Evolutionary conservation across 2,888 invertebrate species (phyloP).

Genomic region (Cosmorhoe ocellata): DNA sequence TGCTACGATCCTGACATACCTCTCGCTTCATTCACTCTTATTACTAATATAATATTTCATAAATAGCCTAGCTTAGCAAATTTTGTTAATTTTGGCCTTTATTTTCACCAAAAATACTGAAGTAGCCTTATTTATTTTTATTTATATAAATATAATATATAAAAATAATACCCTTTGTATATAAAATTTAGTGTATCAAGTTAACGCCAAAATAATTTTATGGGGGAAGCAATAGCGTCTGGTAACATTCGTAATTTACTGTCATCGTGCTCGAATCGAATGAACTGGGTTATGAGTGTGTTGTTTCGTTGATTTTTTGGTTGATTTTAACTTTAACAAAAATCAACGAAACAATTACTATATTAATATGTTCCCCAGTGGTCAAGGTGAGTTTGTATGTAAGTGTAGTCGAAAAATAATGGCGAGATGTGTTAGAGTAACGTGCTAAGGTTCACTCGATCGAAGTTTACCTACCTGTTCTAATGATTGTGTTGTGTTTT

Average conservation of each 20-base stretch:
- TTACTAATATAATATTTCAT: too few relatives aligned
- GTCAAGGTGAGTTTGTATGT: slow-evolving; percentile 33
- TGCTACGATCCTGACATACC: too few relatives aligned
- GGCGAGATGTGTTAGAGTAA: slow-evolving; percentile 13
- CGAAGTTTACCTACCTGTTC: slow-evolving; percentile 16
- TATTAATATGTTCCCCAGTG: slow-evolving; percentile 37
- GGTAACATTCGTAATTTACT: slow-evolving; percentile 14
- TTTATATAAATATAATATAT: too few relatives aligned
- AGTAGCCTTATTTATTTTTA: too few relatives aligned
- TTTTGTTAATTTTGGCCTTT: too few relatives aligned
- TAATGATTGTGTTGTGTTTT: slow-evolving; percentile 32
- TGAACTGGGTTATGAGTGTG: slow-evolving; percentile 36
- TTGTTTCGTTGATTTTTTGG: slow-evolving; percentile 40
- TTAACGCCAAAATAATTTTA: too few relatives aligned
- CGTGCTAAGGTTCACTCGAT: slow-evolving; percentile 9
- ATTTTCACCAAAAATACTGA: too few relatives aligned
- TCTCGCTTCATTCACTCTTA: too few relatives aligned
- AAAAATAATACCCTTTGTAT: too few relatives aligned
- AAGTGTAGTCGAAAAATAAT: slow-evolving; percentile 13
- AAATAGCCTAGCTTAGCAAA: too few relatives aligned
- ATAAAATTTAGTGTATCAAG: too few relatives aligned
- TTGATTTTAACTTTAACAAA: slow-evolving; percentile 36
- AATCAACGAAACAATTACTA: slow-evolving; percentile 40
- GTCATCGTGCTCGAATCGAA: slow-evolving; percentile 33
- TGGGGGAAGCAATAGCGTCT: too few relatives aligned